A percentile compares a stretch with the other conserved stretches of the same genome.
Conservation (phyloP, 2,888 invertebrate species). For the Drosophila monieri region DNA sequence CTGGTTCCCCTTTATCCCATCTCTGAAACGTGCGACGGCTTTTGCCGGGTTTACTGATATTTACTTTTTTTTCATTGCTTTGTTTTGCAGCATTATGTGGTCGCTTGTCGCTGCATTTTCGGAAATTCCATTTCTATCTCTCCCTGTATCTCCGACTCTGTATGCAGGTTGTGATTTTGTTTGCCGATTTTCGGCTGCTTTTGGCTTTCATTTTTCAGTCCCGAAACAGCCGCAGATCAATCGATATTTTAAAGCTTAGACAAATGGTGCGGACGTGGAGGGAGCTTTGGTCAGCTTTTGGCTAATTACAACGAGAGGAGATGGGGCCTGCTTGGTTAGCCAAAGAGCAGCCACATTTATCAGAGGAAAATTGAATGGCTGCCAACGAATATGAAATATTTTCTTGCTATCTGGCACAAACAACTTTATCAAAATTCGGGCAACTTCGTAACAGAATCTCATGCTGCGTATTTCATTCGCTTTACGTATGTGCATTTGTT, state of each 20-base stretch:
- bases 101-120: slow-evolving; percentile 36
- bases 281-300: slow-evolving; percentile 21
- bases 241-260: slow-evolving; percentile 78
- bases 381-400: slow-evolving; percentile 42
- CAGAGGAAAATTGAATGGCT: slow-evolving; percentile 22
- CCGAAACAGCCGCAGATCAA: slow-evolving; percentile 43
- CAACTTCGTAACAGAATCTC: slow-evolving; percentile 9
- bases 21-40: slow-evolving; percentile 59
- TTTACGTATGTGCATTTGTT: slow-evolving; percentile 21
- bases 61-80: slow-evolving; percentile 23
- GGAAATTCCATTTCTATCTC: slow-evolving; percentile 16
- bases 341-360: slow-evolving; percentile 25
- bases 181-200: slow-evolving; percentile 35
- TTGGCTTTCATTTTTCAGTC: slow-evolving; percentile 19
- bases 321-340: neutral
- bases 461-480: neutral
- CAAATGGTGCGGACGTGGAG: slow-evolving; percentile 46
- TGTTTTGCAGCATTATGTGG: slow-evolving; percentile 38
- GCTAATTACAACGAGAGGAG: slow-evolving; percentile 1
- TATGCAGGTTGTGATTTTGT: slow-evolving; percentile 37
- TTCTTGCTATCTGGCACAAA: slow-evolving; percentile 16
- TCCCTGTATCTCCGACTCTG: slow-evolving; percentile 2
- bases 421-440: slow-evolving; percentile 21
- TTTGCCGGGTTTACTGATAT: slow-evolving; percentile 59
- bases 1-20: neutral